Conservation (phyloP, 2,113 vertebrate species). For the Sisor rabdophorus region DNA sequence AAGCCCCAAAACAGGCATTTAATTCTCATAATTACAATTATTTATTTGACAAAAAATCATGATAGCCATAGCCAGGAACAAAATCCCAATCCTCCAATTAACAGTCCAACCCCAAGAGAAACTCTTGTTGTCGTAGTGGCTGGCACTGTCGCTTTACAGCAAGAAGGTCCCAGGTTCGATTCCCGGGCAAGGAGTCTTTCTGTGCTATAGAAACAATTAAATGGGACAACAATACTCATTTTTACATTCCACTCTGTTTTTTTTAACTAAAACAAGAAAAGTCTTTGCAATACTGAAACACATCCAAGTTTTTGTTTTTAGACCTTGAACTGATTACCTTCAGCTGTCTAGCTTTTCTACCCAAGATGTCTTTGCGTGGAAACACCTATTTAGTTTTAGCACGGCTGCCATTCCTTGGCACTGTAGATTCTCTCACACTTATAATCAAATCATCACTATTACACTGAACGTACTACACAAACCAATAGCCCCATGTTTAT, state of each 20-base stretch:
- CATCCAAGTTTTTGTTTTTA: not conserved
- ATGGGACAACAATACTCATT: not conserved
- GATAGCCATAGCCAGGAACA: too few relatives aligned
- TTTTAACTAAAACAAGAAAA: not conserved
- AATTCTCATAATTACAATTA: too few relatives aligned
- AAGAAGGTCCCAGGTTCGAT: too few relatives aligned
- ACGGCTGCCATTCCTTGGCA: slow-evolving; percentile 17
- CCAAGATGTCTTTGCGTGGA: slow-evolving; percentile 14
- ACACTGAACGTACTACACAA: not conserved
- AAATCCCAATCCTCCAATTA: too few relatives aligned
- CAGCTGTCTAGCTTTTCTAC: slow-evolving; percentile 29
- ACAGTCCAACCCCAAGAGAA: too few relatives aligned
- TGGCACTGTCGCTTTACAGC: too few relatives aligned
- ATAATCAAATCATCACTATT: slow-evolving; percentile 2
- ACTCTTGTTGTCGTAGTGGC: too few relatives aligned
- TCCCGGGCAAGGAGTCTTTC: too few relatives aligned
- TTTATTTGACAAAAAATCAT: too few relatives aligned
- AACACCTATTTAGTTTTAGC: slow-evolving; percentile 11
- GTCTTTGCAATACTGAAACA: not conserved
- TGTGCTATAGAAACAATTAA: not conserved
- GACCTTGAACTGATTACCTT: slow-evolving; percentile 13
- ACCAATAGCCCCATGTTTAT: not conserved
- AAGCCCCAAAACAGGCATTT: too few relatives aligned
- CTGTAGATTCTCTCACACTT: not conserved
- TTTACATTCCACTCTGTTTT: not conserved